These are phyloP conservation scores for Drosophila santomea DNA, from an alignment of 1,140 invertebrate genomes.

Conservation along the genomic window DNA sequence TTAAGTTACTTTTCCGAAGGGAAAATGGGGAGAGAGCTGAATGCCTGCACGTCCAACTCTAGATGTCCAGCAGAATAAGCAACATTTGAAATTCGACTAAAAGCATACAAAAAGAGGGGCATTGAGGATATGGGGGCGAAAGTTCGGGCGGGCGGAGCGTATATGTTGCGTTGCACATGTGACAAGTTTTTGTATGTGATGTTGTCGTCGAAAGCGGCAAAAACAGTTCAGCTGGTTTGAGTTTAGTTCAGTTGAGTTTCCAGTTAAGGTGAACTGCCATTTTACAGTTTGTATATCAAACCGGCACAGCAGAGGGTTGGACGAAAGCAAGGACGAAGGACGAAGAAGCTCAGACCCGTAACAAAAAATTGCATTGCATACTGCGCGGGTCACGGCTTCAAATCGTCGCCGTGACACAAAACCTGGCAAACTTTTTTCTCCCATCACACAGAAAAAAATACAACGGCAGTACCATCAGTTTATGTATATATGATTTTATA, in stretches of 20 bases:
- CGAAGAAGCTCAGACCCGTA: background rate
- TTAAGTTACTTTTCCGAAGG: conserved; percentile 25
- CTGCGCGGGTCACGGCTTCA: conserved; percentile 68
- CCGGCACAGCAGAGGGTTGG: conserved; percentile 34
- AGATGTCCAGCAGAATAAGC: conserved; percentile 75
- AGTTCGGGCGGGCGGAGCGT: conserved; percentile 28
- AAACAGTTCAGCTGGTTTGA: conserved; percentile 56
- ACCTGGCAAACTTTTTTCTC: conserved; percentile 53
- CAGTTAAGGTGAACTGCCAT: conserved; percentile 79
- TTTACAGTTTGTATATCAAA: conserved; percentile 79
- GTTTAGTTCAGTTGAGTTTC: conserved; percentile 63
- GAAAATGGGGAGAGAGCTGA: background rate
- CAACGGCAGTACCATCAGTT: too few species aligned
- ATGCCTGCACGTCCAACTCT: conserved; percentile 55
- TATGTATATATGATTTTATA: too few species aligned
- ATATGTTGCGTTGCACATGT: conserved; percentile 79
- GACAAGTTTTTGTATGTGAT: conserved; percentile 68
- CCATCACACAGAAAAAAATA: background rate
- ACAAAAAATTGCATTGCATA: conserved; percentile 48
- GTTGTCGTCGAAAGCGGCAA: conserved; percentile 57
- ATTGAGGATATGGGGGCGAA: conserved; percentile 17
- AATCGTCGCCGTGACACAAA: conserved; percentile 73
- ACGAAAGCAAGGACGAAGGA: background rate
- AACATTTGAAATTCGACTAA: conserved; percentile 81
- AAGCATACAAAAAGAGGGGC: conserved; percentile 56